Base-by-base conservation (phyloP, 2,113 vertebrate species). In the Eolophus roseicapilla region DNA sequence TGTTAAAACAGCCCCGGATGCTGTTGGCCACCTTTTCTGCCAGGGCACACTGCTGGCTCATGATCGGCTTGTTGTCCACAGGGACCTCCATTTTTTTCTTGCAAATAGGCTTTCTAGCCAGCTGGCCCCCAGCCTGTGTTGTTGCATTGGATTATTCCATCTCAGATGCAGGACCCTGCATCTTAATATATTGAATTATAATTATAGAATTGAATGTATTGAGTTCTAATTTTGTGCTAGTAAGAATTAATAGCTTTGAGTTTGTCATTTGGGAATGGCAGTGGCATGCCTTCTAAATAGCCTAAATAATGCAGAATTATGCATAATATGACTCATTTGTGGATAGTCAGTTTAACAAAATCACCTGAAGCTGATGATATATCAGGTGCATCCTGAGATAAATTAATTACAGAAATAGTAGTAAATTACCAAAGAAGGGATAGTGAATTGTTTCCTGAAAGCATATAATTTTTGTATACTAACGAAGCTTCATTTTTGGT, bases 1-100 rank as follows among this genome's bases (percentile, higher is more conserved):
- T 93, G 77, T 82, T 93, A n/a, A 92, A 86, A 89, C 83, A 96
- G 94, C 89, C 50, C 24, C 24, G 84, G 91, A 92, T 91, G 84
- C 94, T 79, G 52, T 17, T 95, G 94, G 94, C 93, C 1, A 49
- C 31, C 86, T 93, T 84, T 52, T 20, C 89, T 96, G 93, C 91
- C 94, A 93, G 91, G 85, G 44, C 81, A 14, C 44, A 5, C 89
- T 95, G 89, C 84, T 93, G 95, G 86, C 91, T 91, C 49, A 2
- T 11, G 57, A 82, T 84, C 91, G 73, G 65, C 77, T 89, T 75
- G 91, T 89, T 75, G 91, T 92, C 96, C 91, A 60, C 91, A 76
- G 95, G 73, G 87, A 93, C 77, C 86, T 95, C 49, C 46, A 76
- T 47, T 93, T 94, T 94, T 89, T 76, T 39, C 78, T 65, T 89